Base-by-base conservation (phyloP, 2,113 vertebrate species). In the Ailurus styani region DNA sequence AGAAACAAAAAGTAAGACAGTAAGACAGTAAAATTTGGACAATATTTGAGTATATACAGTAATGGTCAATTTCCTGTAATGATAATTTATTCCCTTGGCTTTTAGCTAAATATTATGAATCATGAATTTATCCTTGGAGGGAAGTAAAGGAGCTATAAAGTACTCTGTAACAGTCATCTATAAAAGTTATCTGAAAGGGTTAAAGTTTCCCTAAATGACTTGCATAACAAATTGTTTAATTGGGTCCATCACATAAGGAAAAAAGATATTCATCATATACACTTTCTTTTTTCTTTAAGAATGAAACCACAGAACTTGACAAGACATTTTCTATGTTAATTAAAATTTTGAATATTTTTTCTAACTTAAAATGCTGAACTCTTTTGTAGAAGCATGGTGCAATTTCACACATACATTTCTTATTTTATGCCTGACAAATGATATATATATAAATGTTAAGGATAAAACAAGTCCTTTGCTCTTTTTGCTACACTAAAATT, bases 281-380 rank as follows among this genome's bases (percentile, higher is more conserved):
- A 68, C 9, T 66, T 70, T 81, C 25, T 60, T 83, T 93, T 13
- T 89, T 90, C n/a, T 82, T 70, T 77, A 91, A 90, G 78, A 93
- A 87, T 45, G 42, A 90, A 88, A 89, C 7, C 23, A 95, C 10
- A 89, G 40, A 91, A 93, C 70, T 54, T 93, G 68, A 81, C 54
- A 87, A 77, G 25, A 45, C 40, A 83, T 66, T 86, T 93, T 89
- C 68, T 81, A 86, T 54, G 47, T 87, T 97, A 95, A 86, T 95
- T 93, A 94, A 93, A 77, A 64, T 78, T 96, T 55, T 92, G n/a
- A 97, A 94, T 70, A 93, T 73, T 94, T 91, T 95, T 75, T 29
- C 34, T 84, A 47, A 84, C 5, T 64, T 64, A 82, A 89, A 82
- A 85, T 93, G 10, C 52, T 97, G 7, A 70, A 66, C 4, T 77